Conservation (phyloP, 1,140 invertebrate species). For the Coptotermes formosanus region DNA sequence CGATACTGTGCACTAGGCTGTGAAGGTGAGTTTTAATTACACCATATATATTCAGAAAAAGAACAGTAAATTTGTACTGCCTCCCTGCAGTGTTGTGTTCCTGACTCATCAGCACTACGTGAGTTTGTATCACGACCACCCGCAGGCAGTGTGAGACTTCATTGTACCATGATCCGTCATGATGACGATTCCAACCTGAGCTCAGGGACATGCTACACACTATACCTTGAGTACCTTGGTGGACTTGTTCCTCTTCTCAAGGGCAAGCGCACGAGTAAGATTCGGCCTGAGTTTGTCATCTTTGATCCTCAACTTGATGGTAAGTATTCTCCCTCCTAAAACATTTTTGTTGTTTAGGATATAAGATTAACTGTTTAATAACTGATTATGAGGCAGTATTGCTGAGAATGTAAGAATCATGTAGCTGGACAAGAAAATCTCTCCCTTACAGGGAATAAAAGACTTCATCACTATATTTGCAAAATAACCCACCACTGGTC, state of each 20-base stretch:
- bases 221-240: conserved; percentile 95
- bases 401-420: too few relatives aligned
- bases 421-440: too few relatives aligned
- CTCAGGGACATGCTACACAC: conserved; percentile 81
- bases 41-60: background rate
- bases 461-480: too few relatives aligned
- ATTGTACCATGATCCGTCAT: conserved; percentile 96
- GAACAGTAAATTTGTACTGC: conserved; percentile 34
- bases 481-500: too few relatives aligned
- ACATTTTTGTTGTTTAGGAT: background rate
- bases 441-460: too few relatives aligned
- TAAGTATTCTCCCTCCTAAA: conserved; percentile 43
- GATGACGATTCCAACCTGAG: conserved; percentile 70
- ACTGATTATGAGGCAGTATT: too few relatives aligned
- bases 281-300: conserved; percentile 97
- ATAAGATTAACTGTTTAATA: background rate
- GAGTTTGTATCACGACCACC: conserved; percentile 93
- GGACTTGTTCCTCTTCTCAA: conserved; percentile 94
- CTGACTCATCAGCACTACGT: conserved; percentile 79
- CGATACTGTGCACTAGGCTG: too few relatives aligned
- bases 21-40: too few relatives aligned
- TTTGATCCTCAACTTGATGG: conserved; percentile 88
- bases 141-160: conserved; percentile 74
- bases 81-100: conserved; percentile 80
- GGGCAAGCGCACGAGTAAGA: conserved; percentile 93